Percentiles rank a stretch among this genome's conserved stretches.
These are phyloP conservation scores for Melierax canorus DNA, from an alignment of 2,113 vertebrate genomes.

Conservation along the genomic window DNA sequence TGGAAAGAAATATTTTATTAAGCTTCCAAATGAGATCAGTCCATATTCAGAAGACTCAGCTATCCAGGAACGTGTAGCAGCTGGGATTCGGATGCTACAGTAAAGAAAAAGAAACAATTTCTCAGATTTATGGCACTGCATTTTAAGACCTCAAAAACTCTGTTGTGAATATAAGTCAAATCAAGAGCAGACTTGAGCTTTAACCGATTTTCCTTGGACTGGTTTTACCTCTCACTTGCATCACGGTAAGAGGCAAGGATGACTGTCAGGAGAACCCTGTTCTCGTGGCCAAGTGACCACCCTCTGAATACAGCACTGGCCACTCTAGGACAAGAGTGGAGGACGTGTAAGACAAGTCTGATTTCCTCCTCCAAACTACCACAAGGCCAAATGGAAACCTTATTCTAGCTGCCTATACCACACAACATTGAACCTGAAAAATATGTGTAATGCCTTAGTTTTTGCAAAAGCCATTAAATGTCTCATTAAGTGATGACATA, in stretches of 20 bases:
- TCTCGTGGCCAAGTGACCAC: background rate
- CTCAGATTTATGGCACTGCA: background rate
- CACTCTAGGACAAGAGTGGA: background rate
- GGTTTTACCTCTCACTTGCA: background rate
- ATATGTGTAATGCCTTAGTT: background rate
- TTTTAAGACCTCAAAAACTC: background rate
- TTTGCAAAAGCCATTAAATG: background rate
- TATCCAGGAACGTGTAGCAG: background rate
- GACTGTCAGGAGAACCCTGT: background rate
- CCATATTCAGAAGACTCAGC: background rate
- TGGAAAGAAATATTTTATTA: background rate
- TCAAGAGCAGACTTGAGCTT: background rate
- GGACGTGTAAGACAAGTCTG: accelerated
- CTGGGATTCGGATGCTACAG: background rate
- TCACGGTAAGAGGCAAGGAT: background rate
- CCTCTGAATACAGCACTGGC: background rate
- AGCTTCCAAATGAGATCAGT: background rate
- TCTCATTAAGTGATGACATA: background rate
- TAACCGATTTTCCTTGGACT: background rate
- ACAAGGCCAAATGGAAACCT: background rate
- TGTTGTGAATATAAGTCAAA: background rate
- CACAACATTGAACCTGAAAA: background rate
- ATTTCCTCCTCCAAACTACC: background rate
- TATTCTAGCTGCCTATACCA: background rate
- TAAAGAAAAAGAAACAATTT: background rate